A percentile compares a stretch with the other conserved stretches of the same genome.
Evolutionary conservation across 2,113 vertebrate species (phyloP).

Genomic region (Eulacestoma nigropectus): DNA sequence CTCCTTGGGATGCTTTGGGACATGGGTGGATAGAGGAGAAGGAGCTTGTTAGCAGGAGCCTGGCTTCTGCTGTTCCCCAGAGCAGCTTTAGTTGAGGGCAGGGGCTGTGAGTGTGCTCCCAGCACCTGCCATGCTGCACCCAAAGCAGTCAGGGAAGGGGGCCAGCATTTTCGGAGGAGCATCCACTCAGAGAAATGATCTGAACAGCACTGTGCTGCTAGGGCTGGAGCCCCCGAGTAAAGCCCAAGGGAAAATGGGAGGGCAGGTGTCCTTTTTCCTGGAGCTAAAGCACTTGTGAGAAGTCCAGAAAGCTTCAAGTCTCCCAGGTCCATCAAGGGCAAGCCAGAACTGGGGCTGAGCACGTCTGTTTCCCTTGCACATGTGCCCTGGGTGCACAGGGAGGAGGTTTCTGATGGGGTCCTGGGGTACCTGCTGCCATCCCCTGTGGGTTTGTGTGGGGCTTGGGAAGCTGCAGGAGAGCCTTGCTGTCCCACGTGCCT

Average conservation of each 20-base stretch:
- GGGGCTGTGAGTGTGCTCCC: neutral
- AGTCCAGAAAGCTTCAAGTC: neutral
- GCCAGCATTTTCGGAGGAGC: neutral
- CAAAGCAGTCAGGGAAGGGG: neutral
- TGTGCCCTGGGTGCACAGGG: fast-evolving
- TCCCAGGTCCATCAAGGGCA: neutral
- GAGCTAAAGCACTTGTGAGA: neutral
- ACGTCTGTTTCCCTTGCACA: fast-evolving
- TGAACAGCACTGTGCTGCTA: neutral
- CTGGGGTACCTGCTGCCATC: fast-evolving
- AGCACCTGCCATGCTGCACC: neutral
- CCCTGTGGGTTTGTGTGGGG: neutral
- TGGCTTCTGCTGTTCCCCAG: neutral
- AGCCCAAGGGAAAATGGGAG: neutral
- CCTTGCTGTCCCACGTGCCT: fast-evolving
- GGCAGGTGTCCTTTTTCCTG: neutral
- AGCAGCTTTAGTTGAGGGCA: neutral
- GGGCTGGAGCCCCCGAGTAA: neutral
- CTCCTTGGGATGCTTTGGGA: neutral
- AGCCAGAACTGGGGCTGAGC: neutral
- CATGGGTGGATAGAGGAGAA: neutral
- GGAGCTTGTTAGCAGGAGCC: neutral
- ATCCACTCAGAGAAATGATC: neutral
- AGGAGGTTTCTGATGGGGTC: neutral
- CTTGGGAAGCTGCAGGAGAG: neutral